Base-by-base conservation (phyloP, 1,140 invertebrate genomes). In the Leptoteleia sp. region DNA sequence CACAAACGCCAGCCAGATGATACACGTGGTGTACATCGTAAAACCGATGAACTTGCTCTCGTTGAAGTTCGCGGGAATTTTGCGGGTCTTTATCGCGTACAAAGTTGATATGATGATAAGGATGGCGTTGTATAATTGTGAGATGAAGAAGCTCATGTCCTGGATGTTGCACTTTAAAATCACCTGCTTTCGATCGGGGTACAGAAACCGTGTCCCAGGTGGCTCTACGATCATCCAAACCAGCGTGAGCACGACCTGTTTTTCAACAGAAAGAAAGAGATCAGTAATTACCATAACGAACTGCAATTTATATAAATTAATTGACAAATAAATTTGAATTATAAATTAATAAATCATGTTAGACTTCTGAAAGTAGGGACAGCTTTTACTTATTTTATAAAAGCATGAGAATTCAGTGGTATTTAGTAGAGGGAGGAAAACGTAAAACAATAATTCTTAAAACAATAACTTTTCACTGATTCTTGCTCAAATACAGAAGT, bases 11-110 rank as follows among this genome's bases (percentile, higher is more conserved):
- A 94, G 81, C 94, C 94, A 95, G 45, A 95, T 93, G 33, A 95
- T 93, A 81, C 94, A 95, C 0, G 94, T 95, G 3, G 93, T 93
- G 85, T 95, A 95, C 94, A 94, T 95, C 6, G 93, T 94, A 83
- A 95, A 95, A 7, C 94, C 92, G 68, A 93, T 93, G 83, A 93
- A 93, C 83, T 93, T 93, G 27, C 92, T 92, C 83, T 93, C 93
- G 87, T 95, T 95, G 85, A 95, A 95, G 73, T 94, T 94, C 80
- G 94, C 94, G 0, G 94, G 94, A 12, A 94, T 92, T 81, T 94
- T 95, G 33, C 94, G 87, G 0, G 94, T 95, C 81, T 94, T 94
- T 16, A 95, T 92, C 1, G 94, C 94, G 83, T 95, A 95, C 4
- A 93, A 87, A 0, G 94, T 95, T 76, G 94, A 95, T 33, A 94